Evolutionary conservation across 30 jellyfish, hydroid and myxozoan species (phyloP).

Genomic region (Aurelia aurita complex sp. Pacific): DNA sequence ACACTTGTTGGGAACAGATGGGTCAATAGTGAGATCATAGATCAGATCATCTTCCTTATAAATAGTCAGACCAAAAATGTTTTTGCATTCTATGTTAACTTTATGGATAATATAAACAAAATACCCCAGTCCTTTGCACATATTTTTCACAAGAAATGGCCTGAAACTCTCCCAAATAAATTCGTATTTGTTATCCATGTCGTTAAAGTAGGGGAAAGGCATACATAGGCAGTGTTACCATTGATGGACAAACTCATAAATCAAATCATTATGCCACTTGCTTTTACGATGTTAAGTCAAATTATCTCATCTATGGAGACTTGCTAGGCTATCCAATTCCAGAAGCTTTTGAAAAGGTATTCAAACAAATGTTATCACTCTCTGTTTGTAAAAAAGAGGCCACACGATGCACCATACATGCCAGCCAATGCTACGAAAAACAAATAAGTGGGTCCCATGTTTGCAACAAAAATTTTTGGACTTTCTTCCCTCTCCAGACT

Average conservation of each 20-base stretch:
- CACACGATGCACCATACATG: not conserved
- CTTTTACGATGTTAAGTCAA: not conserved
- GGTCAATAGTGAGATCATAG: not conserved
- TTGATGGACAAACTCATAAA: not conserved
- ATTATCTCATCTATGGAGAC: slow-evolving; percentile 7
- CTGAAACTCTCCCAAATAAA: not conserved
- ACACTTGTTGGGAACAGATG: slow-evolving; percentile 16
- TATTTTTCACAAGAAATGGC: not conserved
- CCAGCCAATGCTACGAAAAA: not conserved
- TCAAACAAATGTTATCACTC: not conserved
- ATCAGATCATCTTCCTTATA: not conserved
- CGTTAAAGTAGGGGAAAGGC: slow-evolving; percentile 7
- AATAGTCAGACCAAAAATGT: not conserved
- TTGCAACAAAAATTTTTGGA: slow-evolving; percentile 7
- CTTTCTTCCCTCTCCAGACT: slow-evolving; percentile 1
- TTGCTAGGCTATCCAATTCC: slow-evolving; percentile 12
- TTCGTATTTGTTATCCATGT: not conserved
- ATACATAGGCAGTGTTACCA: slow-evolving; percentile 1
- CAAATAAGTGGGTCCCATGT: not conserved
- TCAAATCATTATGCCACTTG: slow-evolving; percentile 9
- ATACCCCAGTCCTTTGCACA: not conserved
- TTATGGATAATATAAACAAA: not conserved
- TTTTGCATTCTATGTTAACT: not conserved
- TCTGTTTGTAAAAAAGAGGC: not conserved
- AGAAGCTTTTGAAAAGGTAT: not conserved